A percentile compares a stretch with the other conserved stretches of the same genome.
These are phyloP conservation scores for Spheniscus mendiculus DNA, from an alignment of 2,113 vertebrate species.

Conservation along the genomic window DNA sequence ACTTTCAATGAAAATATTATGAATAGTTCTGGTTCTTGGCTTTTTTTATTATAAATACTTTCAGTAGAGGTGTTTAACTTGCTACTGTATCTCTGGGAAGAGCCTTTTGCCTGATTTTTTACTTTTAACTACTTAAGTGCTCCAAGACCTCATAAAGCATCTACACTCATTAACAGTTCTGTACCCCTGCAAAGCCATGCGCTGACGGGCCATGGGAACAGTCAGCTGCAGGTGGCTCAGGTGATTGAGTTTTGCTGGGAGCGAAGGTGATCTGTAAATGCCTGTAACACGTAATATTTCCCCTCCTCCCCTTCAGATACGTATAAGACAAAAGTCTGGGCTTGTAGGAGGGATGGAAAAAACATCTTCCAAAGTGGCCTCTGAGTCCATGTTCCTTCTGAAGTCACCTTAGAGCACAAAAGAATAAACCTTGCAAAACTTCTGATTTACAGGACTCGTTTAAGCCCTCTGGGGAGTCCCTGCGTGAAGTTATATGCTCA, in stretches of 20 bases:
- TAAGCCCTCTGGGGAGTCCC: neutral
- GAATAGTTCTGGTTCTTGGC: neutral
- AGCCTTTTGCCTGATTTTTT: neutral
- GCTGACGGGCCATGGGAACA: neutral
- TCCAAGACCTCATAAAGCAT: neutral
- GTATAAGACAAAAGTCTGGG: neutral
- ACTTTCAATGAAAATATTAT: neutral
- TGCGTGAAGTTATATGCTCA: neutral
- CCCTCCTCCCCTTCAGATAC: neutral
- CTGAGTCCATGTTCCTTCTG: neutral
- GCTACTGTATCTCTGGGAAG: neutral
- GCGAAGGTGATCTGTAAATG: neutral
- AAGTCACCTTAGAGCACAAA: neutral
- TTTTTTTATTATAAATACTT: neutral
- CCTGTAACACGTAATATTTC: neutral
- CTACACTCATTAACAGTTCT: neutral
- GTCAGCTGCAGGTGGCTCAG: neutral
- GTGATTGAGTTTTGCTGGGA: neutral
- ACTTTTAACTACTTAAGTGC: neutral
- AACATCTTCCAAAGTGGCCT: neutral
- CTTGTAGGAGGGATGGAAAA: neutral
- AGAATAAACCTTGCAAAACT: neutral
- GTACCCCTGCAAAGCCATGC: neutral
- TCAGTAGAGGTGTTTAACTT: neutral
- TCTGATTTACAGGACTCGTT: neutral